phyloP scores from a whole-genome alignment of 2,888 invertebrate species.

The Microplitis manilae region DNA sequence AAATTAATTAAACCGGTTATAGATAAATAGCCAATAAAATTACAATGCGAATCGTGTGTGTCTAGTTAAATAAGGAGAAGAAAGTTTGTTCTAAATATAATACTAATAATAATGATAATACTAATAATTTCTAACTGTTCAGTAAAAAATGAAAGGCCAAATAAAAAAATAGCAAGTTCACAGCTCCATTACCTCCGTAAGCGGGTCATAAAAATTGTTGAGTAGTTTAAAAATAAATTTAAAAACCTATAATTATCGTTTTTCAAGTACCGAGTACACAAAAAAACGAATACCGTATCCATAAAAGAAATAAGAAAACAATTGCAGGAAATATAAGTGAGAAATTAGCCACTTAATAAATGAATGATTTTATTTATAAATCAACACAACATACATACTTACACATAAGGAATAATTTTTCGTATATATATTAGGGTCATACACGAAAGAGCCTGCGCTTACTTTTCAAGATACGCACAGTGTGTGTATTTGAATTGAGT shows the following conservation, averaged over 20 bases:
- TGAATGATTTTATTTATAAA: neutral
- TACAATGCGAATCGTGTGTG: neutral
- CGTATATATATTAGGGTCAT: neutral
- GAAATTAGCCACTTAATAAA: slow-evolving; percentile 1
- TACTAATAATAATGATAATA: neutral
- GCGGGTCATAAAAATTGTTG: neutral
- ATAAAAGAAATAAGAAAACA: slow-evolving; percentile 3
- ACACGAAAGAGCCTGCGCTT: neutral
- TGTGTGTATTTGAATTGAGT: neutral
- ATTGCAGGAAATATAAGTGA: neutral
- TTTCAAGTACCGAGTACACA: neutral
- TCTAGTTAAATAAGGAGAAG: neutral
- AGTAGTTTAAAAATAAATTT: neutral
- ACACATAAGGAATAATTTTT: neutral
- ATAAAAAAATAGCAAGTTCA: neutral
- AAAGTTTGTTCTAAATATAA: neutral
- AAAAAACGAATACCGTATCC: neutral
- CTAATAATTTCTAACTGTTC: neutral
- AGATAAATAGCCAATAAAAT: neutral
- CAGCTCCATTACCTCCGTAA: neutral
- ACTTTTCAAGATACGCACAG: neutral
- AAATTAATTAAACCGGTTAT: neutral
- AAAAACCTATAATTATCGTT: neutral
- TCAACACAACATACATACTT: neutral
- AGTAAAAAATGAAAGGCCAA: neutral